Conservation (phyloP, 2,797 vertebrate genomes). For the Bradypodion pumilum region DNA sequence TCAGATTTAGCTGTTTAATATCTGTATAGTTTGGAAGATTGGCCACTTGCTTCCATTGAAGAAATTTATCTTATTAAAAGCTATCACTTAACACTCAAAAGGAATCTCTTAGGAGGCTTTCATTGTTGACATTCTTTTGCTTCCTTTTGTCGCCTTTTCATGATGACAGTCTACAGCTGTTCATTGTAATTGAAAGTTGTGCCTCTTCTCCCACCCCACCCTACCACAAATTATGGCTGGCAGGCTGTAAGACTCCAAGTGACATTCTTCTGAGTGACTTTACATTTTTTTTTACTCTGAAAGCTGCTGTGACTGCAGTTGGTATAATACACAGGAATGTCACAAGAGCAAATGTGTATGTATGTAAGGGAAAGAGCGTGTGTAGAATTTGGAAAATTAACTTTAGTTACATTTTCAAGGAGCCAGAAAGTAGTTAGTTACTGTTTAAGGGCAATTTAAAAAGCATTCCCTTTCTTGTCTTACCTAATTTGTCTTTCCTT, state of each 20-base stretch:
- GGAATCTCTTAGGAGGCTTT: neutral
- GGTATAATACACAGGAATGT: neutral
- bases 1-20: neutral
- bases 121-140: constrained; percentile 6
- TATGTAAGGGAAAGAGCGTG: neutral
- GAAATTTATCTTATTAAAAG: neutral
- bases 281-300: neutral
- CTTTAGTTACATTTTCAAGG: neutral
- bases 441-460: neutral
- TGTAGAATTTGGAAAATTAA: neutral
- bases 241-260: neutral
- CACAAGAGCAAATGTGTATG: too few species aligned
- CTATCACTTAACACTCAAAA: neutral
- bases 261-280: neutral
- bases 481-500: too few species aligned
- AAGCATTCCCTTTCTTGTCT: neutral
- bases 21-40: neutral
- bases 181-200: neutral
- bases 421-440: neutral
- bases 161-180: constrained; percentile 4
- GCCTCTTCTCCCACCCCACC: neutral
- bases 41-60: neutral
- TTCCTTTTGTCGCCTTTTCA: constrained; percentile 2
- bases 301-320: neutral
- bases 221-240: neutral